Evolutionary conservation across 2,113 vertebrate genomes (phyloP), one percentile per base, ranked within the genome.

Genomic region (Sinocyclocheilus grahami): DNA sequence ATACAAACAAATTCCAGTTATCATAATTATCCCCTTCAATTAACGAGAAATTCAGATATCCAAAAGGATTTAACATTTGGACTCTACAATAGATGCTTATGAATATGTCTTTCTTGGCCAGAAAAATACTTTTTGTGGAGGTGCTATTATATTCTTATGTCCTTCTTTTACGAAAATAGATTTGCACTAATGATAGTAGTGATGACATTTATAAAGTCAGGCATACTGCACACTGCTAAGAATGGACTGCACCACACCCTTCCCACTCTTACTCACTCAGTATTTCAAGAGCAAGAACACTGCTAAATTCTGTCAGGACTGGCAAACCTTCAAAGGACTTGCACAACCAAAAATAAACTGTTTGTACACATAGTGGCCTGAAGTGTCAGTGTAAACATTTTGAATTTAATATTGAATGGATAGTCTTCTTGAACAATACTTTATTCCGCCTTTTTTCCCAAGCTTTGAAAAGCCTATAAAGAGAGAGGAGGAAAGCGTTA

Each of bases 351-450:
- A 82, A 82, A 82, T 82, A 81, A 81, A 46, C 60, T 18, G 53
- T 37, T 39, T 5, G 18, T 58, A 27, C 60, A 46, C 78, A 46
- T 18, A 33, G 60, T 16, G 80, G 37, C 27, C 9, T 27, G 60
- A 16, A 83, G 65, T 83, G 63, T 71, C 63, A 71, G 81, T 83
- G 63, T 30, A 72, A 71, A 82, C 80, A 69, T 51, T 51, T 33
- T 33, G 2, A 82, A 33, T 30, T 37, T 83, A 71, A 53, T 72
- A 37, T 53, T 51, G 48, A 83, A 83, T 82, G 24, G 42, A 65
- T 30, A 27, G 39, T 24, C 79, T 79, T 67, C 42, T 30, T 67
- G 78, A 62, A 80, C 55, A 42, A 80, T 42, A 62, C 20, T 24
- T 8, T 5, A 65, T 42, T 48, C 60, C 27, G 6, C 3, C n/a